Evolutionary conservation across 2,113 vertebrate species (phyloP), one percentile per base, ranked within the genome.

Genomic region (Channa argus): DNA sequence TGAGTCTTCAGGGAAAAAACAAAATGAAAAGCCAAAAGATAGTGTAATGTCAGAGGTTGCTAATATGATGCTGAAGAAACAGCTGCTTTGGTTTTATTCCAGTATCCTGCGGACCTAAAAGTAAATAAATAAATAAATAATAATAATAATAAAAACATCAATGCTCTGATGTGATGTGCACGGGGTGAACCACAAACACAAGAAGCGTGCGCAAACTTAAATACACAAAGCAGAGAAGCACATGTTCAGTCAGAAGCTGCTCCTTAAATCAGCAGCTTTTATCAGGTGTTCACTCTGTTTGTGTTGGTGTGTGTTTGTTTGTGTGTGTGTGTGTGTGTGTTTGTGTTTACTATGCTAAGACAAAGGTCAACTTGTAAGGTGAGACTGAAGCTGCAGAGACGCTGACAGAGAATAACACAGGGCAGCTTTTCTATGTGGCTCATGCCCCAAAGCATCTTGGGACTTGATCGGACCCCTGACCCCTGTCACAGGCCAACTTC

Each of bases 341-440:
- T 24, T 54, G 56, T 67, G 7, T 68, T 46, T n/a, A 47, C 63
- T 49, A 24, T 60, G 33, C 34, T 11, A 11, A 64, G 70, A 75
- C 56, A 56, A 53, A 15, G 71, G 71, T 80, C 72, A 80, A 38
- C 68, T 36, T 75, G 71, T 79, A 79, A 81, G 81, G 74, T 81
- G 58, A 84, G 58, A 51, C 52, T 66, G 77, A 72, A 77, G 47
- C 37, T 12, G 41, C n/a, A 51, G 36, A 74, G 51, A 74, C 74
- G 63, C 68, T 73, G 77, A 60, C 73, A 36, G 51, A 47, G 60
- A 24, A 58, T 64, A 69, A 80, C 46, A 73, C 8, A 5, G 50
- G 54, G 34, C 44, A 51, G 43, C 58, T 63, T 66, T 33, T 10
- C 50, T 39, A 5, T 56, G 39, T 58, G 60, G 52, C 63, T 77